Evolutionary conservation across 2,797 vertebrate genomes (phyloP).

Genomic region (Garrulus glandarius): DNA sequence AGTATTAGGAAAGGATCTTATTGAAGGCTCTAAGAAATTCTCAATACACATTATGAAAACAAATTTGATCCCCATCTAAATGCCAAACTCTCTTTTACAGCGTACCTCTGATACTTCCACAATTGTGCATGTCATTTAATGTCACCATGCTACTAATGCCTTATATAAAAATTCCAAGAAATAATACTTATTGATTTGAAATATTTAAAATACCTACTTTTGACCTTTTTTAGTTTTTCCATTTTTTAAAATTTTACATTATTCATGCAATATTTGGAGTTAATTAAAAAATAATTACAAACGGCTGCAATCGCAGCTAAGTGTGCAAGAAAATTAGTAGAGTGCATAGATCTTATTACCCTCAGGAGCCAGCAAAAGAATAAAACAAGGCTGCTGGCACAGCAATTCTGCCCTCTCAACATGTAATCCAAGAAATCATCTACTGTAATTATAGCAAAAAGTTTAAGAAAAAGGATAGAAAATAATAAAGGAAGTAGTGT

Average conservation of each 20-base stretch:
- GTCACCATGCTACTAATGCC: not conserved
- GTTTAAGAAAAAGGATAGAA: not conserved
- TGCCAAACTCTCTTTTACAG: not conserved
- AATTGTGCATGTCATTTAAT: not conserved
- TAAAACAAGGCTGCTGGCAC: constrained; percentile 27
- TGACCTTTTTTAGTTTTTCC: not conserved
- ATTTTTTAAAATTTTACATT: not conserved
- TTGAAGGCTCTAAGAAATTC: not conserved
- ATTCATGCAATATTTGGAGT: not conserved
- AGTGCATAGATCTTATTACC: constrained; percentile 5
- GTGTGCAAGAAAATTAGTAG: constrained; percentile 36
- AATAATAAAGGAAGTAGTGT: not conserved
- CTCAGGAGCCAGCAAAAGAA: constrained; percentile 9
- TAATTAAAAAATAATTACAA: constrained; percentile 46
- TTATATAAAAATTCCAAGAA: not conserved
- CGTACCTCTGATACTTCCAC: not conserved
- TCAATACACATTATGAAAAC: not conserved
- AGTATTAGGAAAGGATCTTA: not conserved
- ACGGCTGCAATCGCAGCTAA: constrained; percentile 23
- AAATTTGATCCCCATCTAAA: not conserved
- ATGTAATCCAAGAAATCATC: constrained; percentile 26
- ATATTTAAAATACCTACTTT: not conserved
- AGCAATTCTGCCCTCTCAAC: constrained; percentile 27
- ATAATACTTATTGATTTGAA: not conserved
- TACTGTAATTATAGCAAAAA: constrained; percentile 24